Percentiles rank a stretch among this genome's conserved stretches.
Conservation (phyloP, 2,797 vertebrate genomes). For the Eremophila alpestris region DNA sequence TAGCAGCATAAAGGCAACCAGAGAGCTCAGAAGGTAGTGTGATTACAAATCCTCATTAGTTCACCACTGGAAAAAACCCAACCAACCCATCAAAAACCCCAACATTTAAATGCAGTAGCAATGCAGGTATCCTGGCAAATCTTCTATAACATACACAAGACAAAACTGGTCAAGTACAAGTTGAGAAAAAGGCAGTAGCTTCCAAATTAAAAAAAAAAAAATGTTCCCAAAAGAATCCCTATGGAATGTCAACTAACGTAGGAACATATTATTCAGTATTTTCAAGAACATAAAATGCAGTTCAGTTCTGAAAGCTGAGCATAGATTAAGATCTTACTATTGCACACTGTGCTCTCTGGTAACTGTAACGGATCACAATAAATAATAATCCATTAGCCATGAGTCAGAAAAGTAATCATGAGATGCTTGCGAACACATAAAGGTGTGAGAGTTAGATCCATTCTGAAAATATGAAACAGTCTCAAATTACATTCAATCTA, state of each 20-base stretch:
- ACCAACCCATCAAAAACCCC: accelerated
- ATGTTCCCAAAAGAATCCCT: background rate
- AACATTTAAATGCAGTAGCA: background rate
- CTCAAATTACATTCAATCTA: background rate
- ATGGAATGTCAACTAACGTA: background rate
- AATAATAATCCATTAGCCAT: background rate
- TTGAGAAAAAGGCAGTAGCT: background rate
- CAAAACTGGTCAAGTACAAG: background rate
- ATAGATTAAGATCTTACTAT: background rate
- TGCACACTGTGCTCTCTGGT: background rate
- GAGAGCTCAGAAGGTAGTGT: background rate
- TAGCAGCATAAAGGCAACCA: background rate
- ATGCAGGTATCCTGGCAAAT: background rate
- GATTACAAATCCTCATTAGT: background rate
- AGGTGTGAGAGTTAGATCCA: background rate
- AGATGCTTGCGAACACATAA: background rate
- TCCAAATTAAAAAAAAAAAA: background rate
- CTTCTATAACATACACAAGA: background rate
- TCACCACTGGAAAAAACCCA: background rate
- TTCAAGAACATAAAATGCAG: background rate
- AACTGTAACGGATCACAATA: background rate
- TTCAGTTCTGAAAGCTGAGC: background rate
- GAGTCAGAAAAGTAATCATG: background rate
- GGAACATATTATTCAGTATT: background rate
- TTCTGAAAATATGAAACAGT: background rate